Conservation (phyloP, 2,113 vertebrate genomes). For the Patagioenas fasciata region DNA sequence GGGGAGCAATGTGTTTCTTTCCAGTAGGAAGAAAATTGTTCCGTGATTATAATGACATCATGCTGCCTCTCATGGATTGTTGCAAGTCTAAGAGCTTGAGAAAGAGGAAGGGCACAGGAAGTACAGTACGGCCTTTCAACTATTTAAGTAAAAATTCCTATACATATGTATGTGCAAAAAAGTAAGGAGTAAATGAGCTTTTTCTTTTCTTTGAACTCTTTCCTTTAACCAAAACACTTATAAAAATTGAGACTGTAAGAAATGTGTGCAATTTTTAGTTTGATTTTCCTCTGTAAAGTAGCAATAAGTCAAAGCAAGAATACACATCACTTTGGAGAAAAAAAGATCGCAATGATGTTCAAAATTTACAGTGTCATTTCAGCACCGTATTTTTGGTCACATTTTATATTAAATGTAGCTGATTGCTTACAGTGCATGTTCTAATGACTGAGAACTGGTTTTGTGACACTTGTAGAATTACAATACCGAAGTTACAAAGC, state of each 20-base stretch:
- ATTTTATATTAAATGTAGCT: neutral
- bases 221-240: neutral
- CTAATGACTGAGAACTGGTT: neutral
- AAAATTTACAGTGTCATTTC: neutral
- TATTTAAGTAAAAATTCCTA: neutral
- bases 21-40: conserved; percentile 56
- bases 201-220: neutral
- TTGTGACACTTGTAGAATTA: neutral
- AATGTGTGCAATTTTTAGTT: neutral
- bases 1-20: conserved; percentile 39
- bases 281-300: neutral
- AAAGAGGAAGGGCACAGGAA: conserved; percentile 1
- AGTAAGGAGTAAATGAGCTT: neutral
- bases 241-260: neutral
- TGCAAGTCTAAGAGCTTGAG: neutral
- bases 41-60: conserved; percentile 55
- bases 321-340: neutral
- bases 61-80: neutral
- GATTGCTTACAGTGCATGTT: neutral
- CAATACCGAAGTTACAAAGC: neutral
- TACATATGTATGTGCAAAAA: neutral
- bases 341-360: neutral
- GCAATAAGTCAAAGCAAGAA: neutral
- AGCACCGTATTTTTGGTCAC: neutral
- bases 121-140: neutral